phyloP scores from a whole-genome alignment of 2,888 invertebrate genomes.

The Hypomecis punctinalis region DNA sequence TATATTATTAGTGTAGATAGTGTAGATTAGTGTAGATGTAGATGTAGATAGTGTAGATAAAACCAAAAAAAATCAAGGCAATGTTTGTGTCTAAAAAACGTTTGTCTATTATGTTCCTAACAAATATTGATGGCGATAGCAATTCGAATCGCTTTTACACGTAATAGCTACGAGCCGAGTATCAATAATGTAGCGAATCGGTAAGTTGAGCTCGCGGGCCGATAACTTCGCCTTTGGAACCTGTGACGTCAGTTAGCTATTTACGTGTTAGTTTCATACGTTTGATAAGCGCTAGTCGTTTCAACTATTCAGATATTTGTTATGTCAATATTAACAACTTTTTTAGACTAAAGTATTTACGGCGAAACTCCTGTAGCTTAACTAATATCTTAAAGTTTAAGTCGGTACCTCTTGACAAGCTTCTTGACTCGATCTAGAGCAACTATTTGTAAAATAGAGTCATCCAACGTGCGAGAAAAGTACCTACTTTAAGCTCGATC shows the following conservation, averaged over 20 bases:
- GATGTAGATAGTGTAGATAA: too few relatives aligned
- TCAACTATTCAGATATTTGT: constrained; percentile 16
- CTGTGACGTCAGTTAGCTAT: constrained; percentile 74
- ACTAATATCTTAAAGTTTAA: too few relatives aligned
- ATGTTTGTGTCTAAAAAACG: not conserved
- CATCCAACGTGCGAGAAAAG: too few relatives aligned
- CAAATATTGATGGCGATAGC: constrained; percentile 33
- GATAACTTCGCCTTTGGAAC: constrained; percentile 68
- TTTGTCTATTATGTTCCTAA: not conserved
- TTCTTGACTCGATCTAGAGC: too few relatives aligned
- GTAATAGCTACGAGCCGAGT: constrained; percentile 52
- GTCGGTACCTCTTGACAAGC: too few relatives aligned
- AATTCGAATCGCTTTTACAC: constrained; percentile 43
- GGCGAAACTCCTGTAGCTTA: too few relatives aligned
- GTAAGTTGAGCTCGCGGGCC: constrained; percentile 65
- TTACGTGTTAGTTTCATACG: constrained; percentile 56
- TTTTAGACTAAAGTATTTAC: too few relatives aligned
- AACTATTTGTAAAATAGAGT: too few relatives aligned
- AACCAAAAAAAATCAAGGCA: too few relatives aligned
- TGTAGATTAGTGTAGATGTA: too few relatives aligned
- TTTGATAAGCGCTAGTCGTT: constrained; percentile 29
- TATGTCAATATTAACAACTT: not conserved
- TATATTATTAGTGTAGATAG: too few relatives aligned
- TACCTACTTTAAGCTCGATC: too few relatives aligned
- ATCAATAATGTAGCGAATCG: constrained; percentile 74